phyloP scores from a whole-genome alignment of 2,113 vertebrate genomes.

The Pardalotus punctatus region DNA sequence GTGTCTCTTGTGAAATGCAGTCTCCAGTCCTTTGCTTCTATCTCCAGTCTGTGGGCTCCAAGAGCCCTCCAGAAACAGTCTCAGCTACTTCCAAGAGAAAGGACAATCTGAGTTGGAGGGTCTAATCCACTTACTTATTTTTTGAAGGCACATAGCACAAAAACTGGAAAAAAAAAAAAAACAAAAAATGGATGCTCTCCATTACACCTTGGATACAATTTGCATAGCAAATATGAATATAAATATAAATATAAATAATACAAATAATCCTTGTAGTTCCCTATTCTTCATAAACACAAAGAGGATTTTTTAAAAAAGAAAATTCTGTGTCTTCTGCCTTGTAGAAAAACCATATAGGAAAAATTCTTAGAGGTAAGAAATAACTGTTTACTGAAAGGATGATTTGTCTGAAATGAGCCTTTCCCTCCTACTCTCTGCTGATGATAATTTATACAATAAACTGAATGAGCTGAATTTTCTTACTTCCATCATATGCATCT shows the following conservation, averaged over 20 bases:
- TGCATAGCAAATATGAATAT: too few relatives aligned
- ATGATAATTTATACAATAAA: neutral
- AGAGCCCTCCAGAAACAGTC: neutral
- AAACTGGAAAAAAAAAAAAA: neutral
- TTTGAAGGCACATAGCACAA: neutral
- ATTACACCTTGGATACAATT: neutral
- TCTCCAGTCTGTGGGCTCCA: neutral
- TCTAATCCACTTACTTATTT: neutral
- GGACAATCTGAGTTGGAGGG: neutral
- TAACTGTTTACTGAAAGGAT: neutral
- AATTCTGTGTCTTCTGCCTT: neutral
- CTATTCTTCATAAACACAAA: neutral
- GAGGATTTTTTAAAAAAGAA: neutral
- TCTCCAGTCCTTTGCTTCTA: neutral
- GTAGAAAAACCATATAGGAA: neutral
- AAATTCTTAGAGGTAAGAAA: neutral
- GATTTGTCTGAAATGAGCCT: neutral
- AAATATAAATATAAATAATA: too few relatives aligned
- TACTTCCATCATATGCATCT: neutral
- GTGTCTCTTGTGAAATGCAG: neutral
- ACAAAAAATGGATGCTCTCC: neutral
- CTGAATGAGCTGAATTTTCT: neutral
- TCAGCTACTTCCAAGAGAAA: neutral
- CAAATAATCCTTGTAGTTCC: neutral
- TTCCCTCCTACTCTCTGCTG: neutral